Conservation (phyloP, 2,113 vertebrate genomes). For the Corapipo altera region DNA sequence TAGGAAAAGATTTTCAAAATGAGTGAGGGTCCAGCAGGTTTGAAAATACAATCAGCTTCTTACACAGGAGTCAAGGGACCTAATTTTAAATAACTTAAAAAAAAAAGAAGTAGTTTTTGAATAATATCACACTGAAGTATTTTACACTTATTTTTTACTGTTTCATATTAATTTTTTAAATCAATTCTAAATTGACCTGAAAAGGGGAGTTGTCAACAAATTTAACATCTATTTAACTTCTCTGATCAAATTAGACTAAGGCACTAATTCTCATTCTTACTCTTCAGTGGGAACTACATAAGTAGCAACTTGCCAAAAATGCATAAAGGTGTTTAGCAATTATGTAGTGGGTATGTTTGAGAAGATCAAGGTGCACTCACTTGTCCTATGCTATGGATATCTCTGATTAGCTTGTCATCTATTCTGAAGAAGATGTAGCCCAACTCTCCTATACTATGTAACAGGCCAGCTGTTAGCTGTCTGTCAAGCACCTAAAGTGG, state of each 20-base stretch:
- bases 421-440: slow-evolving; percentile 79
- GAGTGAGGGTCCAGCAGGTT: neutral
- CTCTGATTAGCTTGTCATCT: slow-evolving; percentile 84
- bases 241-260: slow-evolving; percentile 54
- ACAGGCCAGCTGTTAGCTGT: slow-evolving; percentile 96
- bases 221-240: slow-evolving; percentile 52
- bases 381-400: slow-evolving; percentile 68
- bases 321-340: slow-evolving; percentile 70
- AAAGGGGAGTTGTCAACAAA: slow-evolving; percentile 48
- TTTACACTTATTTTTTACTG: neutral
- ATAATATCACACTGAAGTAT: neutral
- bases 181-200: slow-evolving; percentile 11
- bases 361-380: slow-evolving; percentile 77
- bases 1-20: slow-evolving; percentile 19
- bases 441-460: slow-evolving; percentile 80
- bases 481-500: slow-evolving; percentile 98
- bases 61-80: neutral
- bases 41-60: neutral
- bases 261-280: slow-evolving; percentile 57
- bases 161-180: neutral
- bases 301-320: slow-evolving; percentile 70
- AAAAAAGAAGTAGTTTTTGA: neutral
- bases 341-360: slow-evolving; percentile 65
- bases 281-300: slow-evolving; percentile 68
- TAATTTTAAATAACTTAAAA: neutral